Evolutionary conservation across 2,888 invertebrate genomes (phyloP).

Genomic region (Drosophila bunnanda): DNA sequence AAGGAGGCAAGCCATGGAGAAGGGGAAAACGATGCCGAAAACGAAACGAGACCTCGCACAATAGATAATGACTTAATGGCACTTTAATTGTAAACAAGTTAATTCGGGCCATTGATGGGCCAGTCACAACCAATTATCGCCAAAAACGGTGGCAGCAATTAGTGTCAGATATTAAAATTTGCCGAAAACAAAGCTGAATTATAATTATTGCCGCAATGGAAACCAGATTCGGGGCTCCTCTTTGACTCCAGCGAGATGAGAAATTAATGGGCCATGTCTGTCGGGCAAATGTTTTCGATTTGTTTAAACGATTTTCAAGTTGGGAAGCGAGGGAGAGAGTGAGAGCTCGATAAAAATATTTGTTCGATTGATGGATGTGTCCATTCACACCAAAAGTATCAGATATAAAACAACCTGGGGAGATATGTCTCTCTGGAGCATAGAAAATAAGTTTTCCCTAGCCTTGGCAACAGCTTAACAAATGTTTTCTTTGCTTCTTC

Average conservation of each 20-base stretch:
- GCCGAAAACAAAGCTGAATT: conserved; percentile 44
- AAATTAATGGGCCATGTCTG: conserved; percentile 74
- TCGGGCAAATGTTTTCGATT: conserved; percentile 73
- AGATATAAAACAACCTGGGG: not conserved
- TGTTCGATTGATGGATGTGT: conserved; percentile 32
- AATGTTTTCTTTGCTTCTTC: conserved; percentile 29
- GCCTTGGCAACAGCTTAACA: conserved; percentile 12
- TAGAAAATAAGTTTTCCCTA: conserved; percentile 13
- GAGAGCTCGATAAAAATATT: conserved; percentile 35
- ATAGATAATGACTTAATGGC: conserved; percentile 79
- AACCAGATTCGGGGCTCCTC: conserved; percentile 41
- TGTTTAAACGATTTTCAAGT: conserved; percentile 59
- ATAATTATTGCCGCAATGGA: conserved; percentile 41
- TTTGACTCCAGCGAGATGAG: conserved; percentile 33
- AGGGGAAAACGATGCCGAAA: conserved; percentile 11
- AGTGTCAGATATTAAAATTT: conserved; percentile 65
- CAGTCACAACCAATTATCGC: conserved; percentile 72
- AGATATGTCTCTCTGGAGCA: conserved; percentile 4
- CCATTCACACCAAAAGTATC: conserved; percentile 4
- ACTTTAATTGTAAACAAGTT: conserved; percentile 79
- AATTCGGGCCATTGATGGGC: conserved; percentile 68
- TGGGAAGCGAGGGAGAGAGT: not conserved
- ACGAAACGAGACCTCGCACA: conserved; percentile 56
- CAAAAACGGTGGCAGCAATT: conserved; percentile 75
- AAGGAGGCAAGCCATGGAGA: not conserved